These are phyloP conservation scores for Nezara viridula DNA, from an alignment of 2,888 invertebrate species.

Conservation along the genomic window DNA sequence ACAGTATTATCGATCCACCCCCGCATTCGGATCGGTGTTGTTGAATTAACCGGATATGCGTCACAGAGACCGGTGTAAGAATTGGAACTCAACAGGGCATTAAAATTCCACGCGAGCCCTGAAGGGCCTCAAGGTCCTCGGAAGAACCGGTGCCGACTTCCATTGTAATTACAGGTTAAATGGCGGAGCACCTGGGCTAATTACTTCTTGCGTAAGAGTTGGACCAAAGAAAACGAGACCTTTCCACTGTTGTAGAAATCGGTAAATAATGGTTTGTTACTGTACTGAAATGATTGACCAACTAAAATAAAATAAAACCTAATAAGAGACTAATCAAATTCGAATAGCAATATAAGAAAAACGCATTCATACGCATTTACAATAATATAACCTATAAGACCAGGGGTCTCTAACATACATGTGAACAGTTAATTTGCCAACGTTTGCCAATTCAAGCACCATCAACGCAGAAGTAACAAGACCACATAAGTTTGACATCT, in stretches of 20 bases:
- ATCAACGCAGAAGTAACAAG: no score
- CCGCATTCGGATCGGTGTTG: not conserved
- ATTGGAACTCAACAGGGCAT: not conserved
- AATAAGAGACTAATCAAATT: no score
- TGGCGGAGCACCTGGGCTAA: not conserved
- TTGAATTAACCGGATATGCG: slow-evolving; percentile 48
- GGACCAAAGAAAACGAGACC: not conserved
- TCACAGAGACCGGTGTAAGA: slow-evolving; percentile 18
- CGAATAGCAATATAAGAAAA: no score
- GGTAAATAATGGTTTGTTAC: not conserved
- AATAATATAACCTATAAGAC: no score
- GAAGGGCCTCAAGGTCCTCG: not conserved
- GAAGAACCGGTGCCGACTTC: not conserved
- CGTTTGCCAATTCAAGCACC: no score
- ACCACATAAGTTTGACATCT: no score
- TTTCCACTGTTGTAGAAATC: not conserved
- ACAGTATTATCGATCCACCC: not conserved
- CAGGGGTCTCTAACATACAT: no score
- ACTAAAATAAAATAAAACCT: no score
- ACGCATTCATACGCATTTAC: no score
- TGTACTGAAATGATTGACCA: not conserved
- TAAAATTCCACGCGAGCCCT: not conserved
- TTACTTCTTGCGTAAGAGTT: not conserved
- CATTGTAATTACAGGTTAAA: not conserved
- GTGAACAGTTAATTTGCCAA: no score